Evolutionary conservation across 2,797 vertebrate species (phyloP).

Genomic region (Xerus rutilus): DNA sequence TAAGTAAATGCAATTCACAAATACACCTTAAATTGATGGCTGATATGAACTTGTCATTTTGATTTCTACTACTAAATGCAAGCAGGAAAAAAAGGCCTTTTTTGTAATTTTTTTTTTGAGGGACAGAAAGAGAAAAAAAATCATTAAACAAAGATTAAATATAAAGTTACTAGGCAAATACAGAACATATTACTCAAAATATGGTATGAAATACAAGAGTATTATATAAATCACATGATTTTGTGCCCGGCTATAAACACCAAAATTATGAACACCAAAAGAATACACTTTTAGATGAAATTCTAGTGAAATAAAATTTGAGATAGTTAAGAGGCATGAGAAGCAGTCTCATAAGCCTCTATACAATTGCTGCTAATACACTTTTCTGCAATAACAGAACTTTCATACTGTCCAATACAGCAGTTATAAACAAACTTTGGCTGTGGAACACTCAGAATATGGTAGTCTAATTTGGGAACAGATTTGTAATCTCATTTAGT

Average conservation of each 20-base stretch:
- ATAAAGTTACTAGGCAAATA: neutral
- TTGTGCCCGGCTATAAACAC: neutral
- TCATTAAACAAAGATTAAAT: neutral
- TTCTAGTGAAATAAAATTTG: neutral
- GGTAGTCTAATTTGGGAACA: neutral
- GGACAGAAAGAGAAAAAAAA: neutral
- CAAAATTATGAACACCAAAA: constrained; percentile 38
- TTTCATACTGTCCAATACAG: neutral
- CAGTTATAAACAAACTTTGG: neutral
- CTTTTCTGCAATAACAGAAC: neutral
- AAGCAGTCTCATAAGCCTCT: neutral
- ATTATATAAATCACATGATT: neutral
- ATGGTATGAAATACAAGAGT: neutral
- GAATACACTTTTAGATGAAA: neutral
- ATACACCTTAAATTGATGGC: constrained; percentile 21
- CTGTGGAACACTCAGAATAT: neutral
- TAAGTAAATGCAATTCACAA: constrained; percentile 7
- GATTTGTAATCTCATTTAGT: constrained; percentile 3
- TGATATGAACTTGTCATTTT: neutral
- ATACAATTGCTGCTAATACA: neutral
- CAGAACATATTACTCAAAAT: neutral
- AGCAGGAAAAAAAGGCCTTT: neutral
- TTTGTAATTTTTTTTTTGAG: neutral
- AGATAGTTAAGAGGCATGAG: neutral
- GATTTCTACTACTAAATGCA: neutral